Conservation (phyloP, 64 coral and sea anemone genomes). For the Orbicella faveolata region DNA sequence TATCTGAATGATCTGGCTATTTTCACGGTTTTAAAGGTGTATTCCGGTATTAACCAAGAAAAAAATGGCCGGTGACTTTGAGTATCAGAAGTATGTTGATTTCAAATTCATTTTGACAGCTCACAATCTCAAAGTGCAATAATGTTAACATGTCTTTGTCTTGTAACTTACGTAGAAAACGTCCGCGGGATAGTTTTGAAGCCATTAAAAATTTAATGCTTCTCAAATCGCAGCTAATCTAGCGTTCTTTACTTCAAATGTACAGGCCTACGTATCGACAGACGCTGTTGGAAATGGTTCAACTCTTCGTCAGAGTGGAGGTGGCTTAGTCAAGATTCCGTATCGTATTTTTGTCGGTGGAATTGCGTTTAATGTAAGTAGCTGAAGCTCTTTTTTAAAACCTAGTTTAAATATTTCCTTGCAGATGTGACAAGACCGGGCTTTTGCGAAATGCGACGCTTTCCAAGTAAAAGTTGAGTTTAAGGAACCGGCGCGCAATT, state of each 20-base stretch:
- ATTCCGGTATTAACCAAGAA: too few species aligned
- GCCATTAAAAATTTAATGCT: not conserved
- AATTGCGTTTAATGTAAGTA: constrained; percentile 53
- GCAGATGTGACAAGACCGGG: too few species aligned
- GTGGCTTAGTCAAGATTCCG: constrained; percentile 23
- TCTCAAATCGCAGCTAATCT: not conserved
- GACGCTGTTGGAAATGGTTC: not conserved
- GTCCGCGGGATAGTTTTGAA: not conserved
- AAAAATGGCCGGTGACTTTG: too few species aligned
- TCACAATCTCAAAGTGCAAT: too few species aligned
- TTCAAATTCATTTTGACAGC: too few species aligned
- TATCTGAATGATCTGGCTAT: too few species aligned
- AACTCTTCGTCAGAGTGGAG: not conserved
- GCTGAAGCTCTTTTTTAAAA: not conserved
- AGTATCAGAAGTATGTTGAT: too few species aligned
- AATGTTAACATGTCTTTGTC: too few species aligned
- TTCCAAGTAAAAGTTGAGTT: not conserved
- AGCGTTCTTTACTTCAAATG: not conserved
- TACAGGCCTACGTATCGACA: constrained; percentile 9
- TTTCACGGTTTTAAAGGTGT: too few species aligned
- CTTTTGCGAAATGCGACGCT: too few species aligned
- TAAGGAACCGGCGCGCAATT: not conserved
- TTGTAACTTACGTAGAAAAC: too few species aligned
- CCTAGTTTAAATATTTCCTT: not conserved
- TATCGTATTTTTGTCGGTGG: constrained; percentile 54